Percentiles rank a stretch among this genome's conserved stretches.
Evolutionary conservation across 2,113 vertebrate genomes (phyloP).

Genomic region (Dipodomys ordii): DNA sequence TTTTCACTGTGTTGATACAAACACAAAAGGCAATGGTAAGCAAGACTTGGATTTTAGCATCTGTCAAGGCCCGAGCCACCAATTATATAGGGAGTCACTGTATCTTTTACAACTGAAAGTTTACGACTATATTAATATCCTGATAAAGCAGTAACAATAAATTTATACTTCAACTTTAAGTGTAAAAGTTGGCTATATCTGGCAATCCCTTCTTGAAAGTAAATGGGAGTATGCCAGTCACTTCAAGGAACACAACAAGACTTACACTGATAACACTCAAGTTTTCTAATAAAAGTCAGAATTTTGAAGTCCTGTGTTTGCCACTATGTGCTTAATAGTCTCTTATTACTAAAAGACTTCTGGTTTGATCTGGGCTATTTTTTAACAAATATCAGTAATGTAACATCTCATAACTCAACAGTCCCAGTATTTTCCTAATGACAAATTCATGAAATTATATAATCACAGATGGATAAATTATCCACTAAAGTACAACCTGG

Average conservation of each 20-base stretch:
- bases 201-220: slow-evolving; percentile 44
- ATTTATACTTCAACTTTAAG: background rate
- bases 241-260: slow-evolving; percentile 37
- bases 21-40: background rate
- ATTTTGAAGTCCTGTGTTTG: slow-evolving; percentile 18
- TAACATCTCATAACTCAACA: background rate
- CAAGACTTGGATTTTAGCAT: background rate
- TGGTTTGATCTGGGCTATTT: background rate
- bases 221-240: slow-evolving; percentile 13
- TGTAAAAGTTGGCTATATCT: background rate
- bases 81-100: background rate
- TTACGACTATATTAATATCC: background rate
- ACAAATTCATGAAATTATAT: background rate
- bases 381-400: background rate
- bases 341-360: background rate
- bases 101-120: background rate
- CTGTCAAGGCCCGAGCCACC: background rate
- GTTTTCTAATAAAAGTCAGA: slow-evolving; percentile 32
- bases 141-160: background rate
- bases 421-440: slow-evolving; percentile 40
- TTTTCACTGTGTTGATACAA: background rate
- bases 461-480: background rate
- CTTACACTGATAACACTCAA: slow-evolving; percentile 47
- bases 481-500: background rate
- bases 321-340: background rate